These are phyloP conservation scores for Drosophila ficusphila DNA, from an alignment of 1,140 invertebrate species.

Conservation along the genomic window DNA sequence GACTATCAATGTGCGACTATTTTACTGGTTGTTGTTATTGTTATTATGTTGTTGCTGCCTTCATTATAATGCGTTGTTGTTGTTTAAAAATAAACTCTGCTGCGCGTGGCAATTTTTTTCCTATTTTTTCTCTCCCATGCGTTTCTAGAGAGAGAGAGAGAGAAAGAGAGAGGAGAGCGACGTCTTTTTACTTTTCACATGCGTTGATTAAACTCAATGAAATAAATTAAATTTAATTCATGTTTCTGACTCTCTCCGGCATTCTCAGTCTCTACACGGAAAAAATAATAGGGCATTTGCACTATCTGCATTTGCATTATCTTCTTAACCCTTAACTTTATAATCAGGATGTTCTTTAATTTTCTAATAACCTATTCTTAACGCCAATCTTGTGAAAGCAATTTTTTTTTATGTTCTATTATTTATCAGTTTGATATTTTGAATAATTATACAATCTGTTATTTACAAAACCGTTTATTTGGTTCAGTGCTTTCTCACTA, in stretches of 20 bases:
- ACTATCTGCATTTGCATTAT: no score
- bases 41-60: constrained; percentile 46
- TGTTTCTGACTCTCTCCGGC: constrained; percentile 20
- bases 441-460: background rate
- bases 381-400: no score
- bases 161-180: background rate
- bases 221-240: constrained; percentile 75
- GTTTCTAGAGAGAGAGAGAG: background rate
- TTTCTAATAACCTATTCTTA: no score
- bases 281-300: background rate
- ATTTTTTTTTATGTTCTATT: no score
- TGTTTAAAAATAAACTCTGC: constrained; percentile 77
- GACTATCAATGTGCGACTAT: constrained; percentile 77
- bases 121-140: constrained; percentile 19
- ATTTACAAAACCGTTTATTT: background rate
- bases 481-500: background rate
- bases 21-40: constrained; percentile 38
- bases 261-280: background rate
- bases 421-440: no score
- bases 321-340: no score
- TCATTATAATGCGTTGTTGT: constrained; percentile 81
- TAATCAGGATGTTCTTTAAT: no score
- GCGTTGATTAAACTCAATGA: constrained; percentile 68
- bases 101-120: constrained; percentile 77
- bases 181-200: constrained; percentile 17